Base-by-base conservation (phyloP, 1,140 invertebrate species). In the Megalonaias nervosa region DNA sequence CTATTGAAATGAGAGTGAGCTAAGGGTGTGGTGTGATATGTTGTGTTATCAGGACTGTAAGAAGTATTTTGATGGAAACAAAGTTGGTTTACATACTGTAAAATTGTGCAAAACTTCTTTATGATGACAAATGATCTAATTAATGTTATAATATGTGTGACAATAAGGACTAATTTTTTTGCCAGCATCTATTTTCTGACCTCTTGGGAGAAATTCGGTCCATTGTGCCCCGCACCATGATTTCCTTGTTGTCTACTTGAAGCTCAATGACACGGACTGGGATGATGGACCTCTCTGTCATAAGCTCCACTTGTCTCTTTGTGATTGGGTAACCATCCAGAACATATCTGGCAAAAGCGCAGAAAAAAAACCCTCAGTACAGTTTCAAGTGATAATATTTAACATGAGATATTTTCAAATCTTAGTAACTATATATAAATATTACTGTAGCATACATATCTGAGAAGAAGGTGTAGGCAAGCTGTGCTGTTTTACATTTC, bases 281-380 rank as follows among this genome's bases (percentile, higher is more conserved):
- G n/a, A 91, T 91, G 56, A 92, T 90, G 73, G 82, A 84, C 38
- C 84, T 71, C 31, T 89, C 86, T 38, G 85, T 88, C 85, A 92
- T 86, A 71, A 91, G 66, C 12, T 90, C 86, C 21, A 91, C 79
- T 67, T 91, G 90, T 26, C 86, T 80, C 75, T 85, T 88, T 12
- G 86, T 90, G 62, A 86, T 71, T 38, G 91, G 91, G 79, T 81
- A 91, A 2, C 90, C 91, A 85, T 92, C 91, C 61, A 92, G 70
- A 19, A 91, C 86, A 81, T 88, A 91, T n/a, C 90, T 91, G 77
- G 16, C 79, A 72, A 70, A 68, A 57, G 55, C 56, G 67, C 9
- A 61, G 1, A 74, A 17, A 48, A 31, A 21, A 69, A 71, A 0
- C 21, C 14, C 13, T 21, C 17, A 11, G 56, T 57, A 16, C 17